Evolutionary conservation across 2,113 vertebrate species (phyloP).

Genomic region (Ceyx cyanopectus): DNA sequence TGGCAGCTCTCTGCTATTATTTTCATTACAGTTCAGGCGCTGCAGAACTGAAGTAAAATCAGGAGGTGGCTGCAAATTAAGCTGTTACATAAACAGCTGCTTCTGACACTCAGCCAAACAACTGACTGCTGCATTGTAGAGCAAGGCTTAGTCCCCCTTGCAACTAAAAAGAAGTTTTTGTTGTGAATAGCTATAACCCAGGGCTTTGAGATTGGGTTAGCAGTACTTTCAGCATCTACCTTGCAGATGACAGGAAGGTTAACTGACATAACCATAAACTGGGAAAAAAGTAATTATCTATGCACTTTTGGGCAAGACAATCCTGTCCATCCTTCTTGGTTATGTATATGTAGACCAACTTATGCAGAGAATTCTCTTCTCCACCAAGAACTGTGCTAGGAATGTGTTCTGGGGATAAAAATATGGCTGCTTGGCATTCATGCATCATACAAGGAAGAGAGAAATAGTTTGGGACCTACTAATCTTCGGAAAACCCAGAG

Average conservation of each 20-base stretch:
- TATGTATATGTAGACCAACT: not conserved
- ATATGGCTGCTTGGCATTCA: not conserved
- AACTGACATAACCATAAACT: not conserved
- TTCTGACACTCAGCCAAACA: slow-evolving; percentile 13
- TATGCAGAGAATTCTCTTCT: not conserved
- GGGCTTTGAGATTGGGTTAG: not conserved
- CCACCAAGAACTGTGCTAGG: not conserved
- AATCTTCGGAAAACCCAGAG: fast-evolving
- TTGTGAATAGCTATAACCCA: not conserved
- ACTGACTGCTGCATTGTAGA: not conserved
- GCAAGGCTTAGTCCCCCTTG: not conserved
- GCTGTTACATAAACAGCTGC: slow-evolving; percentile 13
- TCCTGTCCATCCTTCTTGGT: not conserved
- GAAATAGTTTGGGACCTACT: not conserved
- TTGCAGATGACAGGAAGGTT: not conserved
- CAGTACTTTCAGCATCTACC: not conserved
- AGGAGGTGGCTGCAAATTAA: slow-evolving; percentile 38
- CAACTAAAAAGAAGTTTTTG: not conserved
- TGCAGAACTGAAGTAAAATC: slow-evolving; percentile 18
- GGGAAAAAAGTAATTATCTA: not conserved
- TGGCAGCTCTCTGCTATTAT: not conserved
- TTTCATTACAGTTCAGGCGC: slow-evolving; percentile 1
- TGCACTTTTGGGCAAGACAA: not conserved
- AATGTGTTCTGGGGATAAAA: not conserved
- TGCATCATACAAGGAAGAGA: fast-evolving